Evolutionary conservation across 2,113 vertebrate genomes (phyloP), one percentile per base, ranked within the genome.

Genomic region (Lophochroa leadbeateri): DNA sequence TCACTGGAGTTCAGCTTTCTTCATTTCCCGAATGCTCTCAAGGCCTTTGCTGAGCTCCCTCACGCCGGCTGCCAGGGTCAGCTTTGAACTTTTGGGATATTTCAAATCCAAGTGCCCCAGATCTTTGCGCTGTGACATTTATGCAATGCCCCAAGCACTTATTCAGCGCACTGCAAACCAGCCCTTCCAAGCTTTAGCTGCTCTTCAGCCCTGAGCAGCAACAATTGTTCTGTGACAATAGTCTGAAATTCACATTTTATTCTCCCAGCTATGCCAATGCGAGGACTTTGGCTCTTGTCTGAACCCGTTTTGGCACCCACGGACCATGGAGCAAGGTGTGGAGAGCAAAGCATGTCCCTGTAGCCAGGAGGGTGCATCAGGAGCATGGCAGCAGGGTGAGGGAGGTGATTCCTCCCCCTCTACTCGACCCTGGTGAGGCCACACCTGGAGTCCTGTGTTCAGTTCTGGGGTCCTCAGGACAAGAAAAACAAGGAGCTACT

Each of bases 301-400:
- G 50, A 64, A n/a, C 70, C 65, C 19, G 31, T 8, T 64, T 7
- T 0, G 0, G 74, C 13, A 63, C 17, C 23, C 39, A 31, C 0
- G 0, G 50, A 19, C n/a, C 7, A 41, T 0, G 0, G 57, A 47
- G 77, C n/a, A 44, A 64, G 29, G 33, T 3, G 49, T 5, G 12
- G 18, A 52, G 43, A 71, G 47, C 49, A 27, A 64, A 64, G 29
- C 53, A 31, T 20, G 53, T 21, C 8, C 33, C 31, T 57, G 55
- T 6, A 57, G 55, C 31, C 55, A 57, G 33, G 20, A 58, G 33
- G 55, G 21, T 24, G 57, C 33, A 58, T 23, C 21, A 35, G 57
- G 33, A 58, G 33, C 33, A 4, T 4, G 33, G 57, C 57, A 10
- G 33, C 13, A 23, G 57, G 21, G 15, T 3, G 6, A 58, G 57